Evolutionary conservation across 53 echinoderm and acorn worm genomes (phyloP).

Genomic region (Arbacia lixula): DNA sequence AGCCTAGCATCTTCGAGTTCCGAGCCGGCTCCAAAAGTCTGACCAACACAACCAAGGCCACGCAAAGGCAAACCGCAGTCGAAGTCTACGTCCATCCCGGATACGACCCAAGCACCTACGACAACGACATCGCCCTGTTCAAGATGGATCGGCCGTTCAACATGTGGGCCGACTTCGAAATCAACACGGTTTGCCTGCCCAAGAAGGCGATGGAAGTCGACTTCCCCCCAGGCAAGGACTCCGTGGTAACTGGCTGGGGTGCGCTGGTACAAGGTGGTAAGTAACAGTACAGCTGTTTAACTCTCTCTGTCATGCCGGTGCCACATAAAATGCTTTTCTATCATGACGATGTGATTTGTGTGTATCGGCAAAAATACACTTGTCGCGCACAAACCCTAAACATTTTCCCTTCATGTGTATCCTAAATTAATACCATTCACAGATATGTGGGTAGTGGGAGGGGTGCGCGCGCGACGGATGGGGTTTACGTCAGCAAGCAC

Average conservation of each 20-base stretch:
- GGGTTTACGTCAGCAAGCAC: too few relatives aligned
- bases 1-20: slow-evolving; percentile 64
- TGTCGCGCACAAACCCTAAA: too few relatives aligned
- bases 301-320: too few relatives aligned
- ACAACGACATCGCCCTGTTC: slow-evolving; percentile 68
- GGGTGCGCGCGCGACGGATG: too few relatives aligned
- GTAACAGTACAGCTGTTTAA: too few relatives aligned
- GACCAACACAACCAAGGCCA: neutral
- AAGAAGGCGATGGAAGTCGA: slow-evolving; percentile 37
- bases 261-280: slow-evolving; percentile 62
- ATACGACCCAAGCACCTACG: slow-evolving; percentile 23
- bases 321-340: too few relatives aligned
- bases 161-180: slow-evolving; percentile 23
- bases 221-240: slow-evolving; percentile 8
- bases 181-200: slow-evolving; percentile 62
- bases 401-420: too few relatives aligned
- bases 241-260: slow-evolving; percentile 67
- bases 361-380: too few relatives aligned
- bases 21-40: slow-evolving; percentile 55
- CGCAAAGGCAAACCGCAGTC: slow-evolving; percentile 8
- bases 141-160: slow-evolving; percentile 37
- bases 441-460: too few relatives aligned
- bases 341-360: too few relatives aligned
- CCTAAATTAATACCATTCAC: too few relatives aligned
- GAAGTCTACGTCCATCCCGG: slow-evolving; percentile 71